phyloP scores from a whole-genome alignment of 2,797 vertebrate species.

The Malurus leucopterus region DNA sequence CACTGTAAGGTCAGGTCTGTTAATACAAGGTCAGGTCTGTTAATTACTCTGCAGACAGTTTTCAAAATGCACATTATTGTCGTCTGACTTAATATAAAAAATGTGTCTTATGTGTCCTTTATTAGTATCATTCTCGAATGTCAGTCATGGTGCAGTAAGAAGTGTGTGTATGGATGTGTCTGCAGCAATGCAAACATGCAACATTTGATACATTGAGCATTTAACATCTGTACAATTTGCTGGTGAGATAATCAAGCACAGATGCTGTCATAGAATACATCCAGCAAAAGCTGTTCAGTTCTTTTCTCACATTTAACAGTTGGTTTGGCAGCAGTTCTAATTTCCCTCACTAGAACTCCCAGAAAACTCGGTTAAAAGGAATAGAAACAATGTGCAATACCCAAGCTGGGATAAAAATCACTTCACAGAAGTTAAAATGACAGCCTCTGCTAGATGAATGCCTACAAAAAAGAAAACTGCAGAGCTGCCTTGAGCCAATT shows the following conservation, averaged over 20 bases:
- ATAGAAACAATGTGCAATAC: background rate
- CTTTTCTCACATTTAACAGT: background rate
- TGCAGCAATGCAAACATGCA: background rate
- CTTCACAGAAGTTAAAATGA: background rate
- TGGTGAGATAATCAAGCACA: background rate
- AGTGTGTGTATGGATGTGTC: background rate
- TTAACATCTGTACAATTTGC: background rate
- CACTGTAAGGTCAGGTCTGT: background rate
- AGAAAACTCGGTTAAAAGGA: background rate
- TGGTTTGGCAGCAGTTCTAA: background rate
- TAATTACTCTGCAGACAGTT: background rate
- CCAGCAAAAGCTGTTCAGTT: background rate
- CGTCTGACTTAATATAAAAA: background rate
- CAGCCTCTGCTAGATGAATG: background rate
- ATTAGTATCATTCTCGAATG: background rate
- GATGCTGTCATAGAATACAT: conserved; percentile 6
- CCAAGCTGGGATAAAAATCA: background rate
- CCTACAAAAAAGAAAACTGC: background rate
- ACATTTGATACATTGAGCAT: background rate
- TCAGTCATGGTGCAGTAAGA: background rate
- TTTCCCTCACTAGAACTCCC: background rate
- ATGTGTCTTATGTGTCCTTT: background rate
- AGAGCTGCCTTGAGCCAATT: background rate
- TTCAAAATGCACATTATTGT: background rate
- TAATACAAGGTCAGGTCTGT: background rate